Conservation (phyloP, 2,797 vertebrate genomes). For the Malacoctenus gilli region DNA sequence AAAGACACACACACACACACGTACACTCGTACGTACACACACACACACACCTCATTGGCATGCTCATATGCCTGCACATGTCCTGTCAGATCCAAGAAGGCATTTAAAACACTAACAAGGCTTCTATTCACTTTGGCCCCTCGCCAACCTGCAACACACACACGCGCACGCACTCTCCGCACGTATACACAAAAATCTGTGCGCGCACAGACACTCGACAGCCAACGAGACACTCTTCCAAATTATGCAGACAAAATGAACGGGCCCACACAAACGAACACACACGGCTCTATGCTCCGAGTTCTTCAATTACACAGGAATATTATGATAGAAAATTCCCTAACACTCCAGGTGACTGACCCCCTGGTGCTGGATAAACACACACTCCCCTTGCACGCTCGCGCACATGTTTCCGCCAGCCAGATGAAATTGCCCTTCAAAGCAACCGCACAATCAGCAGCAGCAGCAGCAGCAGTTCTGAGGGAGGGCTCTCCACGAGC, state of each 20-base stretch:
- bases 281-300: slow-evolving; percentile 21
- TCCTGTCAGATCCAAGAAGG: slow-evolving; percentile 65
- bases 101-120: slow-evolving; percentile 71
- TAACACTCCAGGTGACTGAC: slow-evolving; percentile 75
- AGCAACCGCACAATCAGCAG: slow-evolving; percentile 74
- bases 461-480: slow-evolving; percentile 44
- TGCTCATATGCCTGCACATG: slow-evolving; percentile 61
- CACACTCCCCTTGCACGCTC: slow-evolving; percentile 32
- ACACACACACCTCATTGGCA: slow-evolving; percentile 49
- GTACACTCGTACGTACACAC: slow-evolving; percentile 17
- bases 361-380: slow-evolving; percentile 70
- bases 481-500: slow-evolving; percentile 35
- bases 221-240: slow-evolving; percentile 36
- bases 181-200: background rate
- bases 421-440: slow-evolving; percentile 77
- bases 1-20: background rate
- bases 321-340: slow-evolving; percentile 78
- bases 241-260: slow-evolving; percentile 39
- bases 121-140: slow-evolving; percentile 65
- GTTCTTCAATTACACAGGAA: slow-evolving; percentile 74
- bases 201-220: slow-evolving; percentile 13
- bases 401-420: slow-evolving; percentile 60
- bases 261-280: slow-evolving; percentile 16
- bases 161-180: slow-evolving; percentile 13
- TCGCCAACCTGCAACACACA: slow-evolving; percentile 41